Conservation (phyloP, 2,888 invertebrate species). For the Cyaniris semiargus region DNA sequence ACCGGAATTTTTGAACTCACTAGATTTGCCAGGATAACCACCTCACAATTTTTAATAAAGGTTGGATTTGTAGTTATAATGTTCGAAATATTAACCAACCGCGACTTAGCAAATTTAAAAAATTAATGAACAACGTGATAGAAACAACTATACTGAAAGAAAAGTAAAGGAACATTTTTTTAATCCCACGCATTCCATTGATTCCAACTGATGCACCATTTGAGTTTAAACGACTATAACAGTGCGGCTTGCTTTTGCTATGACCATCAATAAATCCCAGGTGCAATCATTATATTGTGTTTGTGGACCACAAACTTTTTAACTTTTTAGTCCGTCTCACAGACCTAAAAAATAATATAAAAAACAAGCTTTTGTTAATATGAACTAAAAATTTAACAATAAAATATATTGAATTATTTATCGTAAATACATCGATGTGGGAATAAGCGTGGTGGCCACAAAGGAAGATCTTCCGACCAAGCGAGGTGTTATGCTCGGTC, state of each 20-base stretch:
- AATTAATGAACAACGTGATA: constrained; percentile 34
- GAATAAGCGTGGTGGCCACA: too few species aligned
- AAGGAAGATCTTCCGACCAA: too few species aligned
- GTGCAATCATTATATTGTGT: constrained; percentile 44
- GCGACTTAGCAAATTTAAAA: constrained; percentile 41
- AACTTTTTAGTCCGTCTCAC: too few species aligned
- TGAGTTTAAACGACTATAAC: constrained; percentile 44
- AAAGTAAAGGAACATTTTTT: constrained; percentile 46
- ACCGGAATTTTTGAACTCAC: constrained; percentile 49
- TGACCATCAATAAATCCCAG: constrained; percentile 45
- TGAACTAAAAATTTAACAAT: too few species aligned
- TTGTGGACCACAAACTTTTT: too few species aligned
- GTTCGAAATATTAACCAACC: constrained; percentile 45
- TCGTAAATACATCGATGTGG: too few species aligned
- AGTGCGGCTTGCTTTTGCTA: constrained; percentile 44
- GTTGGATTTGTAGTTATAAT: constrained; percentile 43
- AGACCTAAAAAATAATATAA: too few species aligned
- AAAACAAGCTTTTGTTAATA: too few species aligned
- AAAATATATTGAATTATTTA: too few species aligned
- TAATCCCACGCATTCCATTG: constrained; percentile 47
- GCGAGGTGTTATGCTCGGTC: too few species aligned
- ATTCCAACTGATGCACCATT: constrained; percentile 45
- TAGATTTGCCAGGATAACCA: constrained; percentile 39
- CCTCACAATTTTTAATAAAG: constrained; percentile 46
- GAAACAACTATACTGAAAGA: constrained; percentile 41